These are phyloP conservation scores for Ibidorhyncha struthersii DNA, from an alignment of 2,113 vertebrate genomes.

Conservation along the genomic window DNA sequence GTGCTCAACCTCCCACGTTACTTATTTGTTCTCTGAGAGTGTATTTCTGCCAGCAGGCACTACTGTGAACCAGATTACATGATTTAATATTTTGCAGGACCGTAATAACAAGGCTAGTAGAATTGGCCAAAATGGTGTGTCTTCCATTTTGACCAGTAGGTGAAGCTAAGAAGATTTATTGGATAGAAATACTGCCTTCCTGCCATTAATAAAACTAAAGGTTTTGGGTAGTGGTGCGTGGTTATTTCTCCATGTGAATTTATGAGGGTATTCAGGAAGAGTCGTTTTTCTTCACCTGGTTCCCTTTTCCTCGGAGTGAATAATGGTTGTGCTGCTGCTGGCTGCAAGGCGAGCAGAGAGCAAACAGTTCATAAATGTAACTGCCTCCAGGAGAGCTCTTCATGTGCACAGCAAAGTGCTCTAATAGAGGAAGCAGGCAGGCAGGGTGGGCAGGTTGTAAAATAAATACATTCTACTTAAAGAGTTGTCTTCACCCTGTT, in stretches of 20 bases:
- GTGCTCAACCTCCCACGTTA: neutral
- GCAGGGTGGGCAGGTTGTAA: constrained; percentile 2
- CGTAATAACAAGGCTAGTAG: neutral
- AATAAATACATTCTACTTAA: constrained; percentile 40
- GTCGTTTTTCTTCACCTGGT: constrained; percentile 34
- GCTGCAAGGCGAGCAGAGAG: neutral
- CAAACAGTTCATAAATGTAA: constrained; percentile 45
- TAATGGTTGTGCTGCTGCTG: neutral
- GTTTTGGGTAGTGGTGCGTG: neutral
- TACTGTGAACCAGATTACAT: neutral
- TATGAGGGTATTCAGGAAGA: neutral
- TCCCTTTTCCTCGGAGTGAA: constrained; percentile 7
- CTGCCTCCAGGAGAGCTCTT: constrained; percentile 48
- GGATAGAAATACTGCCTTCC: neutral
- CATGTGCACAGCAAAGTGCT: neutral
- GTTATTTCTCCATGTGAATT: constrained; percentile 37
- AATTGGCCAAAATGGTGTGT: neutral
- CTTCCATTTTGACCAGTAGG: neutral
- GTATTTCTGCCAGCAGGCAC: neutral
- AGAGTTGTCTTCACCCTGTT: neutral
- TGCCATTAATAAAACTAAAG: constrained; percentile 24
- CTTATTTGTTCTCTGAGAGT: neutral
- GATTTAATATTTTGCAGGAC: neutral
- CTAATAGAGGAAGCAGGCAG: neutral
- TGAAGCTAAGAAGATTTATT: neutral